Base-by-base conservation (phyloP, 2,888 invertebrate species). In the Rhagonycha lutea region DNA sequence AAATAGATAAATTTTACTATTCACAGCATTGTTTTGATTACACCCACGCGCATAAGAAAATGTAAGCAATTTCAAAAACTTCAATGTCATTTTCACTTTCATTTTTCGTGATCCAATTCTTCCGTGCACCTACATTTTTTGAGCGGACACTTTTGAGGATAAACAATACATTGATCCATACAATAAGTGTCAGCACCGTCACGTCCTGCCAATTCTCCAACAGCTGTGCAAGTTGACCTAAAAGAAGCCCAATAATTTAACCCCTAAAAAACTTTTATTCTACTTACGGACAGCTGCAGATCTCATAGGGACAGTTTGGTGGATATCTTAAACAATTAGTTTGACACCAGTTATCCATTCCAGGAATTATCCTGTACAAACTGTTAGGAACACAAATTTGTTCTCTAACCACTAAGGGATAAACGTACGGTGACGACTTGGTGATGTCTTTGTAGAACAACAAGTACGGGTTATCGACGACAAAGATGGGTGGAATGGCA, bases 281-380 rank as follows among this genome's bases (percentile, higher is more conserved):
- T 86, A 94, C 95, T 93, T 89, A 96, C 96, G 96, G 95, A 86
- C 96, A 96, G 78, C 91, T 89, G 83, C 96, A 96, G 70, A 94
- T 89, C 0, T 90, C 89, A 68, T 91, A 89, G 0, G 96, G 96
- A 85, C 96, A 96, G 86, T 95, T 94, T 3, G 96, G 95, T 1
- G 96, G 96, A 87, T 96, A 96, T 75, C 94, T 92, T 80, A 96
- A 89, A 81, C 96, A 97, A 88, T 96, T 96, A 47, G 90, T 91
- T 87, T 95, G 94, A 84, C 96, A 96, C 96, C 96, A 96, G 76
- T 90, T 90, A 82, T 91, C 90, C 91, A 96, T 94, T 68, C 95
- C 95, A 3, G 95, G 94, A 73, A 95, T 89, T 24, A 89, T 85
- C 61, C 91, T 91, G 87, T 91, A 96, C 1, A 89, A 85, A 10